Evolutionary conservation across 1,140 invertebrate genomes (phyloP).

Genomic region (Stenopsyche tienmushanensis): DNA sequence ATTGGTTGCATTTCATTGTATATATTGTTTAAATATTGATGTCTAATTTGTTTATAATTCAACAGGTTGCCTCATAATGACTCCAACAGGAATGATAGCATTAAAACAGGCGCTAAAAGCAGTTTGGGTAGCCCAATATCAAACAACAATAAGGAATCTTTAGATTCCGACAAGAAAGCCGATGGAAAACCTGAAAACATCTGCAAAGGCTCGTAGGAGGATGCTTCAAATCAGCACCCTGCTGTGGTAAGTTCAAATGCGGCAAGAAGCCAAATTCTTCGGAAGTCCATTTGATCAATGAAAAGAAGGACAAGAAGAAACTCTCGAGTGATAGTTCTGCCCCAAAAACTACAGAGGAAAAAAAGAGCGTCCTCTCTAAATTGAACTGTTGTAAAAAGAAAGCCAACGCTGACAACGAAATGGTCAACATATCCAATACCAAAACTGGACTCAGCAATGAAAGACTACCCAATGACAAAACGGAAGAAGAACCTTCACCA

Average conservation of each 20-base stretch:
- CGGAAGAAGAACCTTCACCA: constrained; percentile 5
- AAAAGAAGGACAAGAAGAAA: constrained; percentile 40
- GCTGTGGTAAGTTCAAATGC: constrained; percentile 40
- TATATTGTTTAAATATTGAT: not conserved
- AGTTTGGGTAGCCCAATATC: constrained; percentile 1
- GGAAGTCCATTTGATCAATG: constrained; percentile 45
- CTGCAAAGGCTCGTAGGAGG: constrained; percentile 48
- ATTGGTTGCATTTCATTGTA: no score
- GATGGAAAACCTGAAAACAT: constrained; percentile 46
- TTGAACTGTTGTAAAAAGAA: constrained; percentile 48
- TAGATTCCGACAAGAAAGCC: constrained; percentile 13
- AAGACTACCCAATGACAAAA: constrained; percentile 8
- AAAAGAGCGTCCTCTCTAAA: constrained; percentile 43
- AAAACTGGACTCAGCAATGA: constrained; percentile 42
- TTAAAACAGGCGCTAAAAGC: constrained; percentile 15
- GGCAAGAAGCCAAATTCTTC: constrained; percentile 38
- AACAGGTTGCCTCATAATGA: constrained; percentile 52
- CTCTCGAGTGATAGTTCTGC: not conserved
- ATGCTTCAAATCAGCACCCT: constrained; percentile 45
- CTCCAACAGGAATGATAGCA: constrained; percentile 41
- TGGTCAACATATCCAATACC: constrained; percentile 41
- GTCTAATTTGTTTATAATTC: not conserved
- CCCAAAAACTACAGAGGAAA: constrained; percentile 32
- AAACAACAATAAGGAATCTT: not conserved
- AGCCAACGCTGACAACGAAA: constrained; percentile 43